Evolutionary conservation across 1,140 invertebrate species (phyloP).

Genomic region (Araneus ventricosus): DNA sequence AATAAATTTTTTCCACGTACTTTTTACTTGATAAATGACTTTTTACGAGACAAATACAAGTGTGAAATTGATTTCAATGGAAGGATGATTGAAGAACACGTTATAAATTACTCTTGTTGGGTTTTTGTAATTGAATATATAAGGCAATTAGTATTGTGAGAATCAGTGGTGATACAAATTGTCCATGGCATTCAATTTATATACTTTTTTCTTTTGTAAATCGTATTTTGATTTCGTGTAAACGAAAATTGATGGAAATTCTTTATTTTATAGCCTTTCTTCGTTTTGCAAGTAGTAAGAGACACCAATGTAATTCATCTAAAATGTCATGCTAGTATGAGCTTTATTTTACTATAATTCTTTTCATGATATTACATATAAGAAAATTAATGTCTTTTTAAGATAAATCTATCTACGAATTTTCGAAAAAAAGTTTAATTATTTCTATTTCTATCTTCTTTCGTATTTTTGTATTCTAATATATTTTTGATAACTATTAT

Average conservation of each 20-base stretch:
- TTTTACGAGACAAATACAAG: conserved; percentile 16
- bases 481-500: too few relatives aligned
- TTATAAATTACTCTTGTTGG: neutral
- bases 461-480: too few relatives aligned
- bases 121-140: conserved; percentile 30
- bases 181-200: neutral
- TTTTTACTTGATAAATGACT: conserved; percentile 25
- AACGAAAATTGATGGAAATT: neutral
- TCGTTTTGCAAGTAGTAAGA: too few relatives aligned
- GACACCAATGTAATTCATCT: too few relatives aligned
- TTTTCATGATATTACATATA: too few relatives aligned
- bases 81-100: neutral
- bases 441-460: too few relatives aligned
- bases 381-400: too few relatives aligned
- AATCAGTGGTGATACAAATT: neutral
- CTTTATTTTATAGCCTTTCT: neutral
- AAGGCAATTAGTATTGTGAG: conserved; percentile 11
- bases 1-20: neutral
- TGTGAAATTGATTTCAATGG: conserved; percentile 48
- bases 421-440: too few relatives aligned
- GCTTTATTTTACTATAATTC: too few relatives aligned
- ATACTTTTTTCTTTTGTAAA: neutral
- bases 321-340: too few relatives aligned
- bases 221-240: neutral
- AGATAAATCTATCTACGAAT: too few relatives aligned